A percentile compares a stretch with the other conserved stretches of the same genome.
phyloP scores from a whole-genome alignment of 2,797 vertebrate species.

The Thalassophryne amazonica region DNA sequence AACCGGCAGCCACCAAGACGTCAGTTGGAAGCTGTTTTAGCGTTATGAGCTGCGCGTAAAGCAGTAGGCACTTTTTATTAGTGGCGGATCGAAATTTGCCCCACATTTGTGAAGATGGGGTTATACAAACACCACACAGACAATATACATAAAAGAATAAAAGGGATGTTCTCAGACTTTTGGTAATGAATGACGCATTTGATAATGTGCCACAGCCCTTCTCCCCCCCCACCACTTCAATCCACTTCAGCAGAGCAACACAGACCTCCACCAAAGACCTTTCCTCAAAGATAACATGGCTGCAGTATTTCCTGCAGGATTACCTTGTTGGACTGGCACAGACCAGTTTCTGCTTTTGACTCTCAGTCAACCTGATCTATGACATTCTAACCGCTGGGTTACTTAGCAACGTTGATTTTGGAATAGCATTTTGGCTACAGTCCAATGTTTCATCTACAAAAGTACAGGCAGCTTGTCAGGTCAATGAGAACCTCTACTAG shows the following conservation, averaged over 20 bases:
- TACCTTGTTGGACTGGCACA: too few relatives aligned
- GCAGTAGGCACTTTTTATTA: slow-evolving; percentile 68
- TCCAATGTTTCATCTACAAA: too few relatives aligned
- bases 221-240: slow-evolving; percentile 12
- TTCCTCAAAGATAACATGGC: slow-evolving; percentile 40
- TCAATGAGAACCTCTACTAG: too few relatives aligned
- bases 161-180: slow-evolving; percentile 50
- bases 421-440: too few relatives aligned
- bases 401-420: too few relatives aligned
- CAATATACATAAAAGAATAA: slow-evolving; percentile 2
- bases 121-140: slow-evolving; percentile 42
- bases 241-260: slow-evolving; percentile 48
- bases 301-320: too few relatives aligned
- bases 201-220: slow-evolving; percentile 34
- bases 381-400: too few relatives aligned
- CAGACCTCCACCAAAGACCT: slow-evolving; percentile 22
- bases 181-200: slow-evolving; percentile 57
- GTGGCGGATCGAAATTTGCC: slow-evolving; percentile 72
- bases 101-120: slow-evolving; percentile 69
- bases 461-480: too few relatives aligned
- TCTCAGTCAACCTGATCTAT: too few relatives aligned
- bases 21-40: slow-evolving; percentile 50
- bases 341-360: too few relatives aligned
- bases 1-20: slow-evolving; percentile 36
- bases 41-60: slow-evolving; percentile 68